Evolutionary conservation across 2,888 invertebrate genomes (phyloP).

Genomic region (Aporophyla lueneburgensis): DNA sequence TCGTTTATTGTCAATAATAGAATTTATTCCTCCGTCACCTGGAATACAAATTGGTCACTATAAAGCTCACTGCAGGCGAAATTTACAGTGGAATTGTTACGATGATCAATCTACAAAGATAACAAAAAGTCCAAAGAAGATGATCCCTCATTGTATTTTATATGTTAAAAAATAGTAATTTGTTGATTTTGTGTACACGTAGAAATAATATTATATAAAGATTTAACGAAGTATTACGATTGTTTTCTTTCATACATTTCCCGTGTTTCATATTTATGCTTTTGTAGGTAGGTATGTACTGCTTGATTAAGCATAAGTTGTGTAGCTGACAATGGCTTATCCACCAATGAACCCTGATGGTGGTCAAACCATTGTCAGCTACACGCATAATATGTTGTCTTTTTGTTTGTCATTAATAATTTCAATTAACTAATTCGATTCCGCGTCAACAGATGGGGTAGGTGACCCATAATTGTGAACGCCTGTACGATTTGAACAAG

Average conservation of each 20-base stretch:
- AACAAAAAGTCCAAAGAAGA: not conserved
- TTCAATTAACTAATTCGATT: too few species aligned
- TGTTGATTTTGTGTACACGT: not conserved
- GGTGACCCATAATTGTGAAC: not conserved
- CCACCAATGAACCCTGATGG: too few species aligned
- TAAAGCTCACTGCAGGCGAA: slow-evolving; percentile 2
- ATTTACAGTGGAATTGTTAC: not conserved
- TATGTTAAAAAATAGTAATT: not conserved
- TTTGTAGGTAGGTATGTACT: too few species aligned
- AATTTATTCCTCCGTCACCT: slow-evolving; percentile 2
- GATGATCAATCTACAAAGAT: not conserved
- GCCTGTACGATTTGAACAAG: too few species aligned
- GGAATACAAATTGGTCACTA: slow-evolving; percentile 1
- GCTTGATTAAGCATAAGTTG: too few species aligned
- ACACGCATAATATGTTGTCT: too few species aligned
- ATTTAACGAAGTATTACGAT: not conserved
- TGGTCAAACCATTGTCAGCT: too few species aligned
- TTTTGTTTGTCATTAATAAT: too few species aligned
- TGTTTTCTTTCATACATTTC: too few species aligned
- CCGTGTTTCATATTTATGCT: too few species aligned
- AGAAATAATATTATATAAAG: slow-evolving; percentile 5
- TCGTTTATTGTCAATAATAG: not conserved
- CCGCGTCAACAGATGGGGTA: too few species aligned
- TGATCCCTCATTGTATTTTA: not conserved
- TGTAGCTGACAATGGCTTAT: too few species aligned